phyloP scores from a whole-genome alignment of 2,888 invertebrate species.

The Melanophora roralis region DNA sequence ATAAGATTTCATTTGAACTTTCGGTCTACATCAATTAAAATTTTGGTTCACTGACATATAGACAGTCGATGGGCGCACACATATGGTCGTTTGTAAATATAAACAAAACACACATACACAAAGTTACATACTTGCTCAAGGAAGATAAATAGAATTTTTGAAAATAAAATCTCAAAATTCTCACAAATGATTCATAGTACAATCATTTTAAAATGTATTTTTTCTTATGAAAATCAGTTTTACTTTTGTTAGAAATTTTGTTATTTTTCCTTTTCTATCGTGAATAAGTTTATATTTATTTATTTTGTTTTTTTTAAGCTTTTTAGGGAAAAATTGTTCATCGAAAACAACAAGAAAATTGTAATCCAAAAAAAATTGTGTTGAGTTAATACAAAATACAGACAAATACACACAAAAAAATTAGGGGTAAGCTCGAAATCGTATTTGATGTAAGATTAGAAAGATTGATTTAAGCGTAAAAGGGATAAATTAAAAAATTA shows the following conservation, averaged over 20 bases:
- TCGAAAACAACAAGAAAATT: neutral
- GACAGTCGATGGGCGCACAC: neutral
- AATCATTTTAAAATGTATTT: slow-evolving; percentile 52
- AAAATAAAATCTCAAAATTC: slow-evolving; percentile 49
- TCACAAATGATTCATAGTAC: slow-evolving; percentile 44
- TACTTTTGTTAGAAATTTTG: neutral
- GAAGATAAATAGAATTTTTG: slow-evolving; percentile 14
- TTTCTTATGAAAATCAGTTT: neutral
- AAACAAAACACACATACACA: neutral
- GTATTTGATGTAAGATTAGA: neutral
- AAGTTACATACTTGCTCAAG: neutral
- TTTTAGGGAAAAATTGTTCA: slow-evolving; percentile 16
- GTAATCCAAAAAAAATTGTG: slow-evolving; percentile 4
- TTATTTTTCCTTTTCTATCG: neutral
- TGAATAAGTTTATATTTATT: neutral
- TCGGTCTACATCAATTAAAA: neutral
- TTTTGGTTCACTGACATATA: neutral
- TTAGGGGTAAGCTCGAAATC: neutral
- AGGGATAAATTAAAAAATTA: no score
- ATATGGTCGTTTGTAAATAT: neutral
- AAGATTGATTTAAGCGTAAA: no score
- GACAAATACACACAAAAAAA: neutral
- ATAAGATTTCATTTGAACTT: neutral
- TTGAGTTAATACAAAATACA: neutral
- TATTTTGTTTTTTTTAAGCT: slow-evolving; percentile 5